Base-by-base conservation (phyloP, 2,888 invertebrate genomes). In the Bibio marci region DNA sequence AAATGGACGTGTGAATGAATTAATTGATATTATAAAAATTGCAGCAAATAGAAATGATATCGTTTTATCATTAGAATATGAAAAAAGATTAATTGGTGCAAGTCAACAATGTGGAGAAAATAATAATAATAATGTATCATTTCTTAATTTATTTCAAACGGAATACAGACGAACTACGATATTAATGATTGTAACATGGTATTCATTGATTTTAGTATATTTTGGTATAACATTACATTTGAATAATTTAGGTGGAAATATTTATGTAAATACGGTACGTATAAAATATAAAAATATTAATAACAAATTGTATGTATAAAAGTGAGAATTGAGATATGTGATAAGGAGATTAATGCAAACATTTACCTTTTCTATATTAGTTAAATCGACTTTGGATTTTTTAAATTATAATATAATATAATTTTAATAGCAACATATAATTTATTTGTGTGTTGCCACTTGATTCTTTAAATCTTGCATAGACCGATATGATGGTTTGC, bases 161-260 rank as follows among this genome's bases (percentile, higher is more conserved):
- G 57, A 61, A 43, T 69, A 80, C 49, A 61, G 74, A 46, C 75
- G 71, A 50, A 74, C 73, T 44, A 80, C 81, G 0, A 60, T 77
- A 17, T 70, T 79, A 41, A 63, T 79, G 17, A 73, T 78, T 48
- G 52, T 79, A 25, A 69, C 76, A 37, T 83, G 82, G 82, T 75
- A 80, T 53, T 67, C 73, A 22, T 71, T 80, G 54, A 79, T 82
- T 43, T 69, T 82, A 35, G 74, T 79, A 1, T 83, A 83, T 56
- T 83, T 82, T 47, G 83, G 82, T 3, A 61, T 83, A n/a, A 69
- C 80, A 36, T 59, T 83, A 37, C 82, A 83, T 54, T 64, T 82
- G 28, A 75, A 71, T 43, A 77, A 80, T 50, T 71, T 81, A 45
- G 73, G 80, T 30, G 80, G 80, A 34, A 73, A 80, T 53, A 62